phyloP scores from a whole-genome alignment of 2,797 vertebrate species.

The Sebastes minor region DNA sequence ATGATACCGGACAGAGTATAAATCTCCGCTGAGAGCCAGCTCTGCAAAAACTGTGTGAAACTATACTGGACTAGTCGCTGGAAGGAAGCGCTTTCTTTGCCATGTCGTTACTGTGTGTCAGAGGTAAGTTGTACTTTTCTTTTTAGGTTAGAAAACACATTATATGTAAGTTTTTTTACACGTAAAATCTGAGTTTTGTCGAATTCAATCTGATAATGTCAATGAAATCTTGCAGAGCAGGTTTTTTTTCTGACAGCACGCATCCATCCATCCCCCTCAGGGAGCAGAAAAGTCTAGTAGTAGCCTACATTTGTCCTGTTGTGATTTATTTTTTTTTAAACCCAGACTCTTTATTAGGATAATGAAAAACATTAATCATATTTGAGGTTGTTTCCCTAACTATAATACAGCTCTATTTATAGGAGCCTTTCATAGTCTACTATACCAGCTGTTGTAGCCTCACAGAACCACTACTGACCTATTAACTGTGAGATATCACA shows the following conservation, averaged over 20 bases:
- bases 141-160: background rate
- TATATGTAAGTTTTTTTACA: background rate
- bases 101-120: constrained; percentile 86
- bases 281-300: background rate
- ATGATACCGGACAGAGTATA: constrained; percentile 52
- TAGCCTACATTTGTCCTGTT: background rate
- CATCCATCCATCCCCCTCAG: no score
- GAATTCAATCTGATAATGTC: background rate
- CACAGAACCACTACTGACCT: background rate
- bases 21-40: constrained; percentile 51
- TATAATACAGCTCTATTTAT: background rate
- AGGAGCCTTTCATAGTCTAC: background rate
- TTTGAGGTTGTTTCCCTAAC: background rate
- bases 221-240: background rate
- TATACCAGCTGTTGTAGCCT: constrained; percentile 20
- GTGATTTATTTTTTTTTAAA: background rate
- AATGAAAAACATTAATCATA: no score
- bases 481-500: background rate
- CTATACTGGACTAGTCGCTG: constrained; percentile 46
- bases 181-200: background rate
- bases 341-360: fast-evolving
- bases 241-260: background rate
- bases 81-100: constrained; percentile 53
- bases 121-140: constrained; percentile 67
- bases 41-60: constrained; percentile 45